phyloP scores from a whole-genome alignment of 2,888 invertebrate species.

The Metallyticus violacea region DNA sequence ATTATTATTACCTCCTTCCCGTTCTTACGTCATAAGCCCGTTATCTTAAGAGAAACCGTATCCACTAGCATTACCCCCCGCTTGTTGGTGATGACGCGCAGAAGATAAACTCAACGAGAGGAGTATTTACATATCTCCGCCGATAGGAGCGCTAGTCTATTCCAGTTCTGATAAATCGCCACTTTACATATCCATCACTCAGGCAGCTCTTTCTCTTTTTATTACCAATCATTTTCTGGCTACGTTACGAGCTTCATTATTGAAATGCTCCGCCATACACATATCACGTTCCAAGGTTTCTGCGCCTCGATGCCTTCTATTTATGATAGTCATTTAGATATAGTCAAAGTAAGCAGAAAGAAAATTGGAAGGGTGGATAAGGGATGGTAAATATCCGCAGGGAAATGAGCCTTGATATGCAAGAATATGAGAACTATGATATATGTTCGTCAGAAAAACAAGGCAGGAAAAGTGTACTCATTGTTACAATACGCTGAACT shows the following conservation, averaged over 20 bases:
- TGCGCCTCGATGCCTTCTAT: not conserved
- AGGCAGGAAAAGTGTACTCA: not conserved
- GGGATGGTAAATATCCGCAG: not conserved
- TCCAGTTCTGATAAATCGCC: not conserved
- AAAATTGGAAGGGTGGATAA: not conserved
- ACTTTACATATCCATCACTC: slow-evolving; percentile 1
- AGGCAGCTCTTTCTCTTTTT: not conserved
- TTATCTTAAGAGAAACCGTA: not conserved
- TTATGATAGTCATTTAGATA: not conserved
- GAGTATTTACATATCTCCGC: not conserved
- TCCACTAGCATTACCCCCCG: not conserved
- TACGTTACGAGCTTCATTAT: not conserved
- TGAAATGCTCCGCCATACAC: not conserved
- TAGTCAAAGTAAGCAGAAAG: not conserved
- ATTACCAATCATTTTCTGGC: not conserved
- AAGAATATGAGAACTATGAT: not conserved
- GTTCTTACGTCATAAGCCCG: not conserved
- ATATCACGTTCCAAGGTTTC: not conserved
- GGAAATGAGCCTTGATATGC: not conserved
- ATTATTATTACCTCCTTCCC: too few species aligned
- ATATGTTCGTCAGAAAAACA: not conserved
- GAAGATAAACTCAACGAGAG: not conserved
- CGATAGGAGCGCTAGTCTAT: not conserved
- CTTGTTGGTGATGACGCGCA: not conserved
- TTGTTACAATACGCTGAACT: not conserved